Evolutionary conservation across 1,140 invertebrate species (phyloP).

Genomic region (Trachymyrmex cornetzi): DNA sequence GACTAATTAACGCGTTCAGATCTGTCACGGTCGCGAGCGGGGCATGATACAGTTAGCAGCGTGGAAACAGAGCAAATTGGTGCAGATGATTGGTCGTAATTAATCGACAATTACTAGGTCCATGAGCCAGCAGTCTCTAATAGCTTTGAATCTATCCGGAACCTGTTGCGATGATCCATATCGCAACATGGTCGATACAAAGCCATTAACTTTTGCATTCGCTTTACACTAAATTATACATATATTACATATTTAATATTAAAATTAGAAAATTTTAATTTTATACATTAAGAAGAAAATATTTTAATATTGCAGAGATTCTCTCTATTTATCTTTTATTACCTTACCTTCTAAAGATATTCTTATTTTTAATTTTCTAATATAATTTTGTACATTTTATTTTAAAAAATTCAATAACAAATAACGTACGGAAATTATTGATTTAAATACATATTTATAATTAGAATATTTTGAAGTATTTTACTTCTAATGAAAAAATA

Average conservation of each 20-base stretch:
- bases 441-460: conserved; percentile 12
- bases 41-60: neutral
- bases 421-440: neutral
- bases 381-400: neutral
- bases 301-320: neutral
- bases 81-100: conserved; percentile 72
- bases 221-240: neutral
- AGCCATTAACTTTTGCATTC: neutral
- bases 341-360: neutral
- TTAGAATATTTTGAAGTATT: neutral
- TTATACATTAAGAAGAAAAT: neutral
- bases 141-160: conserved; percentile 51
- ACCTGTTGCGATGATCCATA: conserved; percentile 65
- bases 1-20: conserved; percentile 43
- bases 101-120: conserved; percentile 71
- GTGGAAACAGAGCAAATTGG: conserved; percentile 61
- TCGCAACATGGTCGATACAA: neutral
- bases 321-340: neutral
- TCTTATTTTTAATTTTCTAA: neutral
- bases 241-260: neutral
- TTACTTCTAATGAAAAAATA: neutral
- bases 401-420: conserved; percentile 5
- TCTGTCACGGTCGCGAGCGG: conserved; percentile 10
- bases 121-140: conserved; percentile 45
- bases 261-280: neutral